phyloP scores from a whole-genome alignment of 2,888 invertebrate genomes.

The Miltochrista miniata region DNA sequence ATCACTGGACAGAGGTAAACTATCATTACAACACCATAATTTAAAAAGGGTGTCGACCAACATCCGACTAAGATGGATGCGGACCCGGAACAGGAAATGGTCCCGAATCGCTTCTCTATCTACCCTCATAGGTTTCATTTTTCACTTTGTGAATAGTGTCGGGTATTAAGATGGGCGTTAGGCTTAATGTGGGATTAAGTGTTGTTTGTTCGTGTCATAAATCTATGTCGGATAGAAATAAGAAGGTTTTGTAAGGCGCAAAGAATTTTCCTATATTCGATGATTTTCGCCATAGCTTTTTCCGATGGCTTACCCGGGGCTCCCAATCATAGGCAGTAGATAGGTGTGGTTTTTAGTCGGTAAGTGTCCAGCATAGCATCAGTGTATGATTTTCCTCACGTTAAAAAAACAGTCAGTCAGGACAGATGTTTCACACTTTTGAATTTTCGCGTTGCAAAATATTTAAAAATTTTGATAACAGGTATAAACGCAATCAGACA shows the following conservation, averaged over 20 bases:
- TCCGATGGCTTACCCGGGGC: too few species aligned
- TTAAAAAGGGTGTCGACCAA: constrained; percentile 71
- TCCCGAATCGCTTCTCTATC: constrained; percentile 60
- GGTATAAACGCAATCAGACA: too few species aligned
- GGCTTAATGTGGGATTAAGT: constrained; percentile 46
- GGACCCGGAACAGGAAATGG: constrained; percentile 70
- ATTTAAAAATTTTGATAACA: too few species aligned
- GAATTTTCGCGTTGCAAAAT: too few species aligned
- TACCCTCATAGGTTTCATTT: constrained; percentile 72
- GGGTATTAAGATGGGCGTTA: constrained; percentile 35
- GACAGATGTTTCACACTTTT: too few species aligned
- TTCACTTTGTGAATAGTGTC: constrained; percentile 58
- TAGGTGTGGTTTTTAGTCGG: too few species aligned
- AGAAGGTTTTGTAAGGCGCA: not conserved
- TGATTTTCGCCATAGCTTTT: too few species aligned
- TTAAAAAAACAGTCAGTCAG: too few species aligned
- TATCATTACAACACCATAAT: constrained; percentile 53
- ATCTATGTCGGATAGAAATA: constrained; percentile 6
- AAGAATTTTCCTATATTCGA: too few species aligned
- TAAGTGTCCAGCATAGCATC: too few species aligned
- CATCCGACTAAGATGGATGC: constrained; percentile 77
- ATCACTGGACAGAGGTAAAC: constrained; percentile 12
- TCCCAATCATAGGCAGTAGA: too few species aligned
- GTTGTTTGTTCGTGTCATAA: constrained; percentile 14
- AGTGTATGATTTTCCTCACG: too few species aligned